A percentile compares a stretch with the other conserved stretches of the same genome.
These are phyloP conservation scores for Drosophila guanche DNA, from an alignment of 1,140 invertebrate genomes.

Conservation along the genomic window DNA sequence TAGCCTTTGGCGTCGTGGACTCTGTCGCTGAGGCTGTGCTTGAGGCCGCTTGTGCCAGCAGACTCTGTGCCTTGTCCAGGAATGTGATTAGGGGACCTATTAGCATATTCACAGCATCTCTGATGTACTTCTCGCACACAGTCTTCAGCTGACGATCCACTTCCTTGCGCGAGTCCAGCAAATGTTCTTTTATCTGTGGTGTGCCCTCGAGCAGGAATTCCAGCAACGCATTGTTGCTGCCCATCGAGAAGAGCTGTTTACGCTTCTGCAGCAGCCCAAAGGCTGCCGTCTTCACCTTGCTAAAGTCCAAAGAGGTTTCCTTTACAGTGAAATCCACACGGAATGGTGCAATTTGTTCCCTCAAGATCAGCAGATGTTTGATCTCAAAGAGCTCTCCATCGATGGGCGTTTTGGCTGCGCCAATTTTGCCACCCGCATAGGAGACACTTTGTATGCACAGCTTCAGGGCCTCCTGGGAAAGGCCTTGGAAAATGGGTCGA, in stretches of 20 bases:
- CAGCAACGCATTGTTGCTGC: conserved; percentile 94
- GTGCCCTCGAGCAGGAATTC: conserved; percentile 96
- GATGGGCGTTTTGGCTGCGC: conserved; percentile 88
- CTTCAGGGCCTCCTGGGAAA: conserved; percentile 97
- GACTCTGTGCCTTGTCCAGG: conserved; percentile 88
- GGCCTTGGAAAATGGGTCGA: conserved; percentile 96
- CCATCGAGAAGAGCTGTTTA: conserved; percentile 93
- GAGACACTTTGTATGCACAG: conserved; percentile 96
- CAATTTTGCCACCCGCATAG: conserved; percentile 89
- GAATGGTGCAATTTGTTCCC: conserved; percentile 99
- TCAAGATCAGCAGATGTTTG: conserved; percentile 97
- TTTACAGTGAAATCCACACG: conserved; percentile 97
- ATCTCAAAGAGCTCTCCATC: conserved; percentile 98
- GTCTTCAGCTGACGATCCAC: conserved; percentile 96
- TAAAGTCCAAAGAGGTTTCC: conserved; percentile 96
- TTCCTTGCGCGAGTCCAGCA: conserved; percentile 96
- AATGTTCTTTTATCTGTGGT: conserved; percentile 95
- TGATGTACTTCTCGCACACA: conserved; percentile 96
- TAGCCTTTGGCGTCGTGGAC: conserved; percentile 45
- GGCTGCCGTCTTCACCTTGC: conserved; percentile 93
- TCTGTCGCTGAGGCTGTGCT: conserved; percentile 14
- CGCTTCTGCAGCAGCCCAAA: conserved; percentile 94
- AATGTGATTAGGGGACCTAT: conserved; percentile 89
- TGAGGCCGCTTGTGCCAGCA: conserved; percentile 43
- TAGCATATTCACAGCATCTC: conserved; percentile 90